Base-by-base conservation (phyloP, 2,888 invertebrate species). In the Agrypnus murinus region DNA sequence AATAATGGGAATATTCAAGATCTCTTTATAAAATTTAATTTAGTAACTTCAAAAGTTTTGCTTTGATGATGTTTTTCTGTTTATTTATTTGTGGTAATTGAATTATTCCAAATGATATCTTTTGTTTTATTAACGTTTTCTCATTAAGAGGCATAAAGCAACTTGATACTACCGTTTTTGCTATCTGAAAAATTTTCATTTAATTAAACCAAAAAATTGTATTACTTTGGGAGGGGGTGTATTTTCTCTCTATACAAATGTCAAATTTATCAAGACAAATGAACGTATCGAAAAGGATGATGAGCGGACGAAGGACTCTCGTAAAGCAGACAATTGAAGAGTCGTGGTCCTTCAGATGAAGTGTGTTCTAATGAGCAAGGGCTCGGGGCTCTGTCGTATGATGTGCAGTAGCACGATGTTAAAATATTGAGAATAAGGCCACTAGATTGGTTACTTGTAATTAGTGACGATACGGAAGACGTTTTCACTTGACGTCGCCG, bases 281-380 rank as follows among this genome's bases (percentile, higher is more conserved):
- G 58, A 65, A 60, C 63, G 55, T 71, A 71, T 71, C 67, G 67
- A 58, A 71, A 65, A 70, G 65, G 65, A 65, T 65, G 65, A 60
- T 46, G 66, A 71, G 66, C 66, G 66, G 46, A 36, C 71, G 67
- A 71, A 71, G 71, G 71, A 66, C 71, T 71, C 71, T 71, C 50
- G 46, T 55, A 45, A 36, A 72, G 69, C 72, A 75, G 75, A 75
- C 75, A 75, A 75, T 74, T 75, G 75, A 72, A 75, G 75, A 73
- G 75, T 73, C 71, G 65, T 55, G 73, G 71, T 68, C 68, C 75
- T 75, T 57, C 57, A 75, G 65, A 74, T 74, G 73, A 73, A 76
- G 77, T 74, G 72, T 69, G 75, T 71, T 73, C 77, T 78, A 78
- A 78, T 78, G 78, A 78, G 78, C 74, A 77, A 72, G 62, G 48